A percentile compares a stretch with the other conserved stretches of the same genome.
These are phyloP conservation scores for Saccostrea glomerata DNA, from an alignment of 1,140 invertebrate species.

Conservation along the genomic window DNA sequence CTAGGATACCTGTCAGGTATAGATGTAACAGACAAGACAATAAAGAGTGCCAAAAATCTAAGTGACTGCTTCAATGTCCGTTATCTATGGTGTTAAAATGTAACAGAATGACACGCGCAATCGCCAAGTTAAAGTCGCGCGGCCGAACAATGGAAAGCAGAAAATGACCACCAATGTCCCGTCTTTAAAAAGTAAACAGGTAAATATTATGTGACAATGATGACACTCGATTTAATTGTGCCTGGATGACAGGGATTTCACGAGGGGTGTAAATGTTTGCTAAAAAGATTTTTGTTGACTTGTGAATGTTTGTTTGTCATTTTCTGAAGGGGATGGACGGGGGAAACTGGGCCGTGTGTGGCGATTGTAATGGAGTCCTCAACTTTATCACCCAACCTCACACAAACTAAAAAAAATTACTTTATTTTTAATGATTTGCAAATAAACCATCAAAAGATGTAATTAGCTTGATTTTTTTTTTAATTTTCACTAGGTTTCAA, in stretches of 20 bases:
- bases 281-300: slow-evolving; percentile 35
- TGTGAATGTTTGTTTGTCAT: slow-evolving; percentile 30
- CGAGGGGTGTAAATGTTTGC: slow-evolving; percentile 25
- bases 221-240: slow-evolving; percentile 22
- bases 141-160: not conserved
- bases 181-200: slow-evolving; percentile 1
- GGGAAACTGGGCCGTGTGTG: not conserved
- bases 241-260: slow-evolving; percentile 5
- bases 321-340: slow-evolving; percentile 21
- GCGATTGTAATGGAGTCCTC: not conserved
- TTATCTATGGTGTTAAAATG: slow-evolving; percentile 19
- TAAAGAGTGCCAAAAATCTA: slow-evolving; percentile 6
- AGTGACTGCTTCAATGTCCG: not conserved
- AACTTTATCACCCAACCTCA: not conserved
- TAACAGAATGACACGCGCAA: not conserved
- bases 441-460: not conserved
- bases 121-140: slow-evolving; percentile 12
- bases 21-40: not conserved
- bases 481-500: no score
- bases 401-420: not conserved
- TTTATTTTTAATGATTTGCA: not conserved
- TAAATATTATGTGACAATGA: slow-evolving; percentile 23
- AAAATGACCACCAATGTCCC: not conserved
- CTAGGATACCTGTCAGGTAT: not conserved
- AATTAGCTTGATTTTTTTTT: no score